These are phyloP conservation scores for Ectobius pallidus DNA, from an alignment of 2,888 invertebrate species.

Conservation along the genomic window DNA sequence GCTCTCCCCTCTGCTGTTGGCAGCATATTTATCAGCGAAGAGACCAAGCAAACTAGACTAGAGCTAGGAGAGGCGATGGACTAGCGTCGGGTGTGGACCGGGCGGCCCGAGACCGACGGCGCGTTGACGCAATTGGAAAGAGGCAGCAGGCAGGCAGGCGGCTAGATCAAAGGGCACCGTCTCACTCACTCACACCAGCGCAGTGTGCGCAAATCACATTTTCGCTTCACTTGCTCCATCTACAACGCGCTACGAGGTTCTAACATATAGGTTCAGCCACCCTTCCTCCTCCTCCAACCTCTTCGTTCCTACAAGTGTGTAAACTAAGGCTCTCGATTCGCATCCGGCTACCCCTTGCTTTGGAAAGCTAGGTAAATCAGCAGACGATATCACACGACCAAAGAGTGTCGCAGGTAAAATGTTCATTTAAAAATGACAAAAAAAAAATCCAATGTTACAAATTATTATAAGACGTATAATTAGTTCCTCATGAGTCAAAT, in stretches of 20 bases:
- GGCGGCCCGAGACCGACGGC: constrained; percentile 1
- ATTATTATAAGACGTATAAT: too few species aligned
- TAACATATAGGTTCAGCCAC: constrained; percentile 22
- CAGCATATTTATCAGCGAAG: constrained; percentile 29
- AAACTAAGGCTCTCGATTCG: constrained; percentile 1
- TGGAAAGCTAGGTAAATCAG: too few species aligned
- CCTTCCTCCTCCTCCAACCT: not conserved
- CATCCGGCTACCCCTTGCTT: too few species aligned
- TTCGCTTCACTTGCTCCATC: constrained; percentile 46
- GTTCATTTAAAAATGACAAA: too few species aligned
- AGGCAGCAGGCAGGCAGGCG: constrained; percentile 29
- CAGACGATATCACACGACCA: too few species aligned
- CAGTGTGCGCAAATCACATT: constrained; percentile 48
- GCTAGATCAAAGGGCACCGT: constrained; percentile 35
- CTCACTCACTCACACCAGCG: constrained; percentile 8
- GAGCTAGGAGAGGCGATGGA: not conserved
- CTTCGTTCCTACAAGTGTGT: not conserved
- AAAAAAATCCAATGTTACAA: too few species aligned
- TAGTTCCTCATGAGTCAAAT: too few species aligned
- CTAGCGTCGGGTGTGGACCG: not conserved
- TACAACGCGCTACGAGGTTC: constrained; percentile 42
- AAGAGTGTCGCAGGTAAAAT: too few species aligned
- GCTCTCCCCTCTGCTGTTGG: too few species aligned
- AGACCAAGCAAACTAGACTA: not conserved
- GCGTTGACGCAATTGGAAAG: constrained; percentile 32